Evolutionary conservation across 1,140 invertebrate species (phyloP), one percentile per base, ranked within the genome.

Genomic region (Drosophila murphyi): DNA sequence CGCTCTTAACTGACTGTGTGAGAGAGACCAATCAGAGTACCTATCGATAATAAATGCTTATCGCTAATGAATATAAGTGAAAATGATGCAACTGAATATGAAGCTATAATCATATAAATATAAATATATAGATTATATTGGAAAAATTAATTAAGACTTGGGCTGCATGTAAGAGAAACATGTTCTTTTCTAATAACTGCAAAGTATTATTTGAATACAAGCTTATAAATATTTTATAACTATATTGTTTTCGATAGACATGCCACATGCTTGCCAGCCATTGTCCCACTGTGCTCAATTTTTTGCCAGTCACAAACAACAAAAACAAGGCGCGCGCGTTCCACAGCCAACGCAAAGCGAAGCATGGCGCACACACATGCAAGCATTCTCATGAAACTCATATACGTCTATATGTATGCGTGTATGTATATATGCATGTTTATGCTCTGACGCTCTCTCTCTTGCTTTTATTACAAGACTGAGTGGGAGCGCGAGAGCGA

Each of bases 241-340:
- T 34, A 5, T 5, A 34, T 34, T 34, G 34, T 34, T 34, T 34
- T 4, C 5, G 34, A 4, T 34, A 10, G 5, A 54, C 35, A 29
- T 39, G 37, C 48, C 7, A 34, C n/a, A 72, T 45, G 31, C 47
- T 45, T 10, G n/a, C 5, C 10, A 8, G 8, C 3, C 3, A 68
- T 61, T 35, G 28, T 20, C 50, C 67, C 72, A 74, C 72, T 74
- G 72, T 74, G 65, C 65, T 29, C n/a, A 34, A 31, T 31, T 69
- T 73, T 73, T 74, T 74, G 65, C 72, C 65, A 74, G 72, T 74
- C 72, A 74, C 65, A 70, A 56, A 28, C 72, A 74, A 62, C 51
- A 74, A 62, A 39, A 70, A 55, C 57, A 70, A 69, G 20, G 20
- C 50, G 12, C 37, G 5, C 35, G 39, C 39, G 39, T 41, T 10